These are phyloP conservation scores for Synaphobranchus kaupii DNA, from an alignment of 2,797 vertebrate genomes.

Conservation along the genomic window DNA sequence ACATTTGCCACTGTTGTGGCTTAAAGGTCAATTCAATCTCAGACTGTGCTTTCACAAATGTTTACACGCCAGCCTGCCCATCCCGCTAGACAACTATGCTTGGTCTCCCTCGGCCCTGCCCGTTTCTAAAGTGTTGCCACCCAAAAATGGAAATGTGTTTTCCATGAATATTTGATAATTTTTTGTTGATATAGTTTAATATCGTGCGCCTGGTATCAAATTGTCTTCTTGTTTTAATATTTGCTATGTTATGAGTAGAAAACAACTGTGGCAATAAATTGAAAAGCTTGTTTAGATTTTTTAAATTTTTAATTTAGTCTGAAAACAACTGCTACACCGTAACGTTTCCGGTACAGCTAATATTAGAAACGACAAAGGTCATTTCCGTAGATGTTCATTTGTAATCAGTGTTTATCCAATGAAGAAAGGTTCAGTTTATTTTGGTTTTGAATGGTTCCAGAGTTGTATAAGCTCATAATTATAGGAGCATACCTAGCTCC, in stretches of 20 bases:
- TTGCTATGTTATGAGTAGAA: neutral
- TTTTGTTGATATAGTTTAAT: constrained; percentile 3
- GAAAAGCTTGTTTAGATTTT: neutral
- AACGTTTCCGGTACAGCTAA: neutral
- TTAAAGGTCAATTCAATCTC: constrained; percentile 44
- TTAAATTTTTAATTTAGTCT: neutral
- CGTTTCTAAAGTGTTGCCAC: neutral
- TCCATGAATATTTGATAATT: constrained; percentile 21
- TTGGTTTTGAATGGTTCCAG: neutral
- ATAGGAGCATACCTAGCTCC: neutral
- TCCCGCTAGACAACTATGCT: neutral
- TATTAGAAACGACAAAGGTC: neutral
- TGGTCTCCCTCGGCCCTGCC: neutral
- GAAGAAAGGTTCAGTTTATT: neutral
- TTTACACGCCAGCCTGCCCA: constrained; percentile 16
- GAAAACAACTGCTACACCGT: neutral
- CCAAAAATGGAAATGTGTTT: neutral
- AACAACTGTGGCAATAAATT: neutral
- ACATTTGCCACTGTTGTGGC: neutral
- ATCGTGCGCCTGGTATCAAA: neutral
- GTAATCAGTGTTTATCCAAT: neutral
- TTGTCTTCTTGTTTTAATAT: neutral
- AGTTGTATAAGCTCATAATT: neutral
- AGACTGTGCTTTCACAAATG: constrained; percentile 15
- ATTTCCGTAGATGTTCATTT: neutral